Conservation (phyloP, 2,113 vertebrate genomes). For the Malurus melanocephalus region DNA sequence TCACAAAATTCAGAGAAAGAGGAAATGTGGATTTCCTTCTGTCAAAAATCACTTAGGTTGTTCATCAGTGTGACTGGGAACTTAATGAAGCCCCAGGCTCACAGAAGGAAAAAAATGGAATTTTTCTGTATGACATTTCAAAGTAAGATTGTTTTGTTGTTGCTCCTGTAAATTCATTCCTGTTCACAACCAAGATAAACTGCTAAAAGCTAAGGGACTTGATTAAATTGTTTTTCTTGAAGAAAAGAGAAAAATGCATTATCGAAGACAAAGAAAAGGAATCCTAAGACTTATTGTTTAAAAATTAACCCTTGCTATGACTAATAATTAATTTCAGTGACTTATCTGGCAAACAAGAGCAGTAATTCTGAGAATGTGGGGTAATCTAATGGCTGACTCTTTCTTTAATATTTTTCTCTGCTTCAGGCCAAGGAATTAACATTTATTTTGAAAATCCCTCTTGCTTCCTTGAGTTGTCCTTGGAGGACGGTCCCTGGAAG, state of each 20-base stretch:
- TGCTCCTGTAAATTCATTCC: neutral
- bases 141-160: neutral
- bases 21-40: neutral
- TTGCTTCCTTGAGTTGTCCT: conserved; percentile 50
- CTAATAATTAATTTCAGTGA: neutral
- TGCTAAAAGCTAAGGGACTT: neutral
- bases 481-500: conserved; percentile 52
- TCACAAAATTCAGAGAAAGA: neutral
- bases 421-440: conserved; percentile 13
- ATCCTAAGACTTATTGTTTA: neutral
- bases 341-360: neutral
- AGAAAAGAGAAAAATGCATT: neutral
- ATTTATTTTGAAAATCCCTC: conserved; percentile 50
- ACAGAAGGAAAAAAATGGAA: neutral
- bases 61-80: neutral
- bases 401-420: conserved; percentile 11
- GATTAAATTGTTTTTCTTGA: neutral
- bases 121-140: neutral
- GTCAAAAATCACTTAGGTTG: neutral
- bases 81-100: neutral
- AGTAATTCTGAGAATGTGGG: neutral
- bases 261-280: neutral
- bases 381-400: neutral
- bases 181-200: neutral
- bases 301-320: neutral